Base-by-base conservation (phyloP, 2,113 vertebrate genomes). In the Phainopepla nitens region DNA sequence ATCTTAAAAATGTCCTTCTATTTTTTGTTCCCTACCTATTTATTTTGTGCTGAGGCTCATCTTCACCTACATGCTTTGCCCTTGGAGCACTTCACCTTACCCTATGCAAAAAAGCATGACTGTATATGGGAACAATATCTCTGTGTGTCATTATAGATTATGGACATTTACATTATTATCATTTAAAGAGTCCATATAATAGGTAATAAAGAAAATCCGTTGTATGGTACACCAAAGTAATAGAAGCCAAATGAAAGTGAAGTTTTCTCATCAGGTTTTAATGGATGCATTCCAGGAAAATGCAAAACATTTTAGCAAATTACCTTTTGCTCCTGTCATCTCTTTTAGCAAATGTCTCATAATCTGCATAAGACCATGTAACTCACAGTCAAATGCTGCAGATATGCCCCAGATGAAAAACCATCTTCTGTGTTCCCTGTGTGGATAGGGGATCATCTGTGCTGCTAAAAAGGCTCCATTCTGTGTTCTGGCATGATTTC, bases 351-450 rank as follows among this genome's bases (percentile, higher is more conserved):
- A 93, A 88, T 90, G 51, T 70, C 88, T 95, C 27, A 42, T 88
- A 66, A 94, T 92, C 76, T 94, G 72, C 60, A 31, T 96, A 87
- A 96, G 47, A 92, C 76, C 76, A 75, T 83, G 42, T 83, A 93
- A 50, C 68, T 93, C 76, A 51, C 44, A 94, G 29, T 92, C 64
- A 81, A 93, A 87, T 64, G 76, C 54, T 90, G 50, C 79, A 95
- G 91, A 73, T 94, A 92, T 41, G 80, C 47, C 86, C 96, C 96
- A 97, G 96, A 93, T 94, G 95, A 97, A 68, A 87, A 92, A 95
- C 94, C 95, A 96, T 97, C 94, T 95, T 97, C 95, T 97, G 96
- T 97, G 89, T 97, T 97, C 89, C n/a, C 39, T 95, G 33, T 83
- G 56, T 5, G 6, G 82, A 87, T 51, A 73, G 68, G 72, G 64